Base-by-base conservation (phyloP, 2,797 vertebrate genomes). In the Prunella strophiata region DNA sequence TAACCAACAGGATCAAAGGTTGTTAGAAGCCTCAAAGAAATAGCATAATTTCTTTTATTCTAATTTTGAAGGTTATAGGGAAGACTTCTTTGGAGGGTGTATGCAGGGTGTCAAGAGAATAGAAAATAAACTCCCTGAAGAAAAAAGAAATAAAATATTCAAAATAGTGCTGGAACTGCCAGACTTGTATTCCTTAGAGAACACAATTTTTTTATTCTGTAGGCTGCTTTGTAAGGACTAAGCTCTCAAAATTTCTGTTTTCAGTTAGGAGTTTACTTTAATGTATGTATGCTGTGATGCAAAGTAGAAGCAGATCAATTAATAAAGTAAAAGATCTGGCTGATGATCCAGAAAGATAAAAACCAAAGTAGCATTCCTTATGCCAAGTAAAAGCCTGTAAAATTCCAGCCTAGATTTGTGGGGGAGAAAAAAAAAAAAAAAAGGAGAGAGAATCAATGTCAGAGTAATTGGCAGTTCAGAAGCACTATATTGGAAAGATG, bases 51-150 rank as follows among this genome's bases (percentile, higher is more conserved):
- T 36, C 36, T 87, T 78, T 43, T 65, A 45, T 65, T 65, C 79
- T 52, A 47, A 85, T 67, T 75, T 74, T 84, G 55, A 67, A 67
- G 42, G 9, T 52, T 71, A 29, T 23, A 67, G n/a, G 16, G 27
- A 93, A 74, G 48, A n/a, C 3, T 51, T 85, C 72, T 88, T 67
- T 32, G 0, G 10, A 9, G 10, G 1, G 4, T 11, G 3, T 63
- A 20, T 83, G 40, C 13, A 65, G 54, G 21, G 13, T 83, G 34
- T 85, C 42, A 45, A 87, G 70, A 82, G 84, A 91, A 70, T 43
- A 91, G 89, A 79, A 95, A 93, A 90, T 79, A 11, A 95, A 71
- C 8, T 92, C 30, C 42, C 27, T 75, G 65, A 90, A 88, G 68
- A 43, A 88, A 61, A 92, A 77, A 80, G 36, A 89, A 68, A 73